phyloP scores from a whole-genome alignment of 2,113 vertebrate genomes.

The Haliaeetus leucogaster region DNA sequence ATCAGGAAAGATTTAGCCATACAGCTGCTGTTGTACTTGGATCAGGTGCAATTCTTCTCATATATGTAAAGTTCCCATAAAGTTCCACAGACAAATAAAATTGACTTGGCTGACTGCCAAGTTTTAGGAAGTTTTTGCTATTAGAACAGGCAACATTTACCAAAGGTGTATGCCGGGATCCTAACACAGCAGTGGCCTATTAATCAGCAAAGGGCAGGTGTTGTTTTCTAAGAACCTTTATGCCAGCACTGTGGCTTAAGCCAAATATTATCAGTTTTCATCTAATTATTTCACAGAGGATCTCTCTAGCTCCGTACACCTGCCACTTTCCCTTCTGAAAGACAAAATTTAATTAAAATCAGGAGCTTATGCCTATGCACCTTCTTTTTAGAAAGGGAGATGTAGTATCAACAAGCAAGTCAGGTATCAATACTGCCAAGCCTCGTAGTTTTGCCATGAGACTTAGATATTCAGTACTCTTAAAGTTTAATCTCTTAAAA shows the following conservation, averaged over 20 bases:
- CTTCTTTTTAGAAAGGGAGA: not conserved
- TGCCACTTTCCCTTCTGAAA: not conserved
- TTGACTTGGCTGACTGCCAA: not conserved
- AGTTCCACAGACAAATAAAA: not conserved
- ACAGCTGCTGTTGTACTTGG: not conserved
- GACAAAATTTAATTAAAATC: slow-evolving; percentile 7
- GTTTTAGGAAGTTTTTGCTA: not conserved
- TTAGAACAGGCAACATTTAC: not conserved
- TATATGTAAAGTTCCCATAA: not conserved
- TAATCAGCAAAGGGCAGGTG: slow-evolving; percentile 14
- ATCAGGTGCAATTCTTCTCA: not conserved
- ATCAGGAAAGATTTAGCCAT: not conserved
- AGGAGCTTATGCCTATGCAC: not conserved
- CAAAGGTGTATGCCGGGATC: not conserved
- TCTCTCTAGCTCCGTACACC: not conserved
- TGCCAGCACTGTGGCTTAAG: not conserved
- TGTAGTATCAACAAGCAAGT: not conserved
- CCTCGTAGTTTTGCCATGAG: not conserved
- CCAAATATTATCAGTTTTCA: not conserved
- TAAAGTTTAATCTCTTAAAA: not conserved
- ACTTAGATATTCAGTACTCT: not conserved
- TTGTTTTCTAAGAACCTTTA: not conserved
- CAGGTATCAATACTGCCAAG: not conserved
- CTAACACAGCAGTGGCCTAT: not conserved
- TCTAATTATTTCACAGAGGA: not conserved